Evolutionary conservation across 2,113 vertebrate species (phyloP).

Genomic region (Anser brachyrhynchus): DNA sequence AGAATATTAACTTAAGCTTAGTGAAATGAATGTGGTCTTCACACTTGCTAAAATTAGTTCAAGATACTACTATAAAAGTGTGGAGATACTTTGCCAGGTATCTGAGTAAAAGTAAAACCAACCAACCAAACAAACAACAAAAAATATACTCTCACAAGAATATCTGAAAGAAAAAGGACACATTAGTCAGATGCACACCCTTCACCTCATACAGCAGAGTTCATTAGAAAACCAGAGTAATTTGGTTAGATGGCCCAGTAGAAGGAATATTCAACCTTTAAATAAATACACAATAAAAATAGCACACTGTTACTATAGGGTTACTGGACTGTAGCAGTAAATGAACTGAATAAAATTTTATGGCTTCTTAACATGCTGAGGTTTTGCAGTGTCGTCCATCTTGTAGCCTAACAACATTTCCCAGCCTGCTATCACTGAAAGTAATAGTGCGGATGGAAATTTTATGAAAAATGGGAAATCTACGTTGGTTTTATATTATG

Average conservation of each 20-base stretch:
- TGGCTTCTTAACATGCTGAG: conserved; percentile 84
- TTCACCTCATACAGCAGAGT: neutral
- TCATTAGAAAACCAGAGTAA: conserved; percentile 56
- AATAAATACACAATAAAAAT: conserved; percentile 88
- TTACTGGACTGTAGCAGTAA: conserved; percentile 82
- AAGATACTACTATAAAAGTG: neutral
- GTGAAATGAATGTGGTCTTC: neutral
- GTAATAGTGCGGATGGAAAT: conserved; percentile 84
- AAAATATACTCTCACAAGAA: neutral
- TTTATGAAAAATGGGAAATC: conserved; percentile 84
- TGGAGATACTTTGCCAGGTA: neutral
- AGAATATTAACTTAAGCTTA: neutral
- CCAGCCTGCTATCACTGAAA: conserved; percentile 79
- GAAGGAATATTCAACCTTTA: conserved; percentile 79
- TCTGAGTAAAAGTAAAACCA: neutral
- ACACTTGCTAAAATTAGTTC: neutral
- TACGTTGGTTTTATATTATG: conserved; percentile 82
- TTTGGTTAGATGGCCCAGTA: conserved; percentile 62
- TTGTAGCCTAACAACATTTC: conserved; percentile 83
- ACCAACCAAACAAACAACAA: too few relatives aligned
- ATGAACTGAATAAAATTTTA: conserved; percentile 87
- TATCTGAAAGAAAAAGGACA: neutral
- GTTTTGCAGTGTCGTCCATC: conserved; percentile 78
- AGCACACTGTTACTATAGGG: conserved; percentile 76
- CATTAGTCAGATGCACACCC: neutral